Conservation (phyloP, 2,113 vertebrate species). For the Motacilla alba region DNA sequence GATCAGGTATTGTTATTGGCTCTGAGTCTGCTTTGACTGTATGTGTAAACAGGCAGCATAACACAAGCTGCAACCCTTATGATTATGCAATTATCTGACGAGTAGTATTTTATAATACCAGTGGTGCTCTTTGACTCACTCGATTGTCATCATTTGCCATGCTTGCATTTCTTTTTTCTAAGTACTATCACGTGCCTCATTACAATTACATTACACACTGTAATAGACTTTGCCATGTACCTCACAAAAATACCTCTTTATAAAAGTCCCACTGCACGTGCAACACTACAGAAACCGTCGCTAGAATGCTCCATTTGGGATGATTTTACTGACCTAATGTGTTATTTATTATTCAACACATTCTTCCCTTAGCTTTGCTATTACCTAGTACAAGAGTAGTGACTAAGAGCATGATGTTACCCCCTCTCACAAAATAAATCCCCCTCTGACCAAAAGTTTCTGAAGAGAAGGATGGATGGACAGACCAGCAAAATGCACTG, state of each 20-base stretch:
- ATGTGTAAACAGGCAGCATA: neutral
- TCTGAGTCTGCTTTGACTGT: neutral
- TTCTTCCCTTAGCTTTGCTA: neutral
- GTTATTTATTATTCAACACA: neutral
- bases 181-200: accelerated
- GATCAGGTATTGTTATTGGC: neutral
- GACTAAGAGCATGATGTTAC: neutral
- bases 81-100: neutral
- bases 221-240: neutral
- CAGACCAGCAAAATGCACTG: neutral
- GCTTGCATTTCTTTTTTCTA: neutral
- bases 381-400: neutral
- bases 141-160: neutral
- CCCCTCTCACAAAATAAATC: neutral
- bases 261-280: neutral
- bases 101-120: neutral
- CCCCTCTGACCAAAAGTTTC: neutral
- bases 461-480: neutral
- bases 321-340: neutral
- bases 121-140: neutral
- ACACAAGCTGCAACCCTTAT: neutral
- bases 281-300: neutral
- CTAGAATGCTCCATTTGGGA: neutral
- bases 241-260: neutral
- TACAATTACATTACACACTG: neutral